Evolutionary conservation across 1,140 invertebrate species (phyloP).

Genomic region (Hylaeus anthracinus): DNA sequence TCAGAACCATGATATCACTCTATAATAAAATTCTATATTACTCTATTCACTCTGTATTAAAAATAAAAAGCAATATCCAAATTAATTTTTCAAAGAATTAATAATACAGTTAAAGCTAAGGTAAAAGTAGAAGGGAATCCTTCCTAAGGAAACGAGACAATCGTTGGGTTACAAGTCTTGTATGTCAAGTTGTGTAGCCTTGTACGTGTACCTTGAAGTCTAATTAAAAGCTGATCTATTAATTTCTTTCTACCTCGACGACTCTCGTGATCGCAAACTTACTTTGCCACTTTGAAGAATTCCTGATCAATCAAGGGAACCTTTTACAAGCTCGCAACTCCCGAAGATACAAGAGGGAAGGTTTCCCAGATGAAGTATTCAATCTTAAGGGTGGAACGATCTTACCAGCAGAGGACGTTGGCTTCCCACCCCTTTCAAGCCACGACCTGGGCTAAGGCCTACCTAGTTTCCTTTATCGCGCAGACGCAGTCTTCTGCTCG

Average conservation of each 20-base stretch:
- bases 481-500: slow-evolving; percentile 18
- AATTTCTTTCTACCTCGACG: no score
- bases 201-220: no score
- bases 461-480: slow-evolving; percentile 23
- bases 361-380: not conserved
- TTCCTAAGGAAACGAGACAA: no score
- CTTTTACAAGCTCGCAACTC: not conserved
- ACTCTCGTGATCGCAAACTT: no score
- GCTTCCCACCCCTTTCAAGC: slow-evolving; percentile 5
- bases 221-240: no score
- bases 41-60: no score
- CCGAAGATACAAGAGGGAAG: not conserved
- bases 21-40: not conserved
- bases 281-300: not conserved
- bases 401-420: not conserved
- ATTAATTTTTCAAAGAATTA: no score
- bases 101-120: no score
- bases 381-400: not conserved
- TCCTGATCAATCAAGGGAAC: not conserved
- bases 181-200: no score
- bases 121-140: no score
- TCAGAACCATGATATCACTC: not conserved
- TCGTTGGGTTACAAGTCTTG: no score
- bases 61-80: no score
- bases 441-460: slow-evolving; percentile 25